Conservation (phyloP, 1,140 invertebrate genomes). For the Atopsyche davidsoni region DNA sequence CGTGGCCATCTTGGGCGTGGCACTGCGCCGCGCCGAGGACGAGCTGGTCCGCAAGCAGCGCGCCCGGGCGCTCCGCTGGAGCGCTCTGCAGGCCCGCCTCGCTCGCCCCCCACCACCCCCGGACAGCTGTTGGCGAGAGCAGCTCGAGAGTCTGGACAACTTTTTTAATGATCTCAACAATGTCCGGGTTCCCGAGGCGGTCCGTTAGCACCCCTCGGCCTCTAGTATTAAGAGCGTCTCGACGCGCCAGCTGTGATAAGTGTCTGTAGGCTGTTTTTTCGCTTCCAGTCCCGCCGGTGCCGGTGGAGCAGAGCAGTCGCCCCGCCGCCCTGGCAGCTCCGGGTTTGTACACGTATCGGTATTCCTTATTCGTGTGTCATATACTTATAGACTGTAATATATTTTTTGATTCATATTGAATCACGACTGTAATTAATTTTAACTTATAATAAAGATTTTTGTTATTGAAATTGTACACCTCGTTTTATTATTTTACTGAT, state of each 20-base stretch:
- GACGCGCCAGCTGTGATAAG: not conserved
- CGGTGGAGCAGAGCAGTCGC: not conserved
- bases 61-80: constrained; percentile 20
- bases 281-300: constrained; percentile 22
- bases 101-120: constrained; percentile 2
- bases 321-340: not conserved
- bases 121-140: constrained; percentile 13
- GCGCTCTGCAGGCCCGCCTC: constrained; percentile 10
- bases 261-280: constrained; percentile 28
- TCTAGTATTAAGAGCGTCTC: no score
- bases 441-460: constrained; percentile 8
- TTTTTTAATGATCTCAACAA: constrained; percentile 24
- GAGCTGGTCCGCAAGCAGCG: constrained; percentile 21
- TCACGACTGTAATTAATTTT: constrained; percentile 15
- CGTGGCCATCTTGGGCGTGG: constrained; percentile 13
- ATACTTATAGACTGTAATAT: constrained; percentile 6
- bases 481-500: constrained; percentile 5
- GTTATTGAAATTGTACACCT: constrained; percentile 1
- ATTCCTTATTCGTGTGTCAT: constrained; percentile 12
- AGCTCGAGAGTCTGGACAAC: constrained; percentile 21
- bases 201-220: constrained; percentile 3
- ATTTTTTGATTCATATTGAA: constrained; percentile 28
- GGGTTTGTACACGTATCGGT: constrained; percentile 28
- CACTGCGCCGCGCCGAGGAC: constrained; percentile 19
- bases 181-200: constrained; percentile 17